A percentile compares a stretch with the other conserved stretches of the same genome.
Conservation (phyloP, 2,797 vertebrate genomes). For the Hoplostethus atlanticus region DNA sequence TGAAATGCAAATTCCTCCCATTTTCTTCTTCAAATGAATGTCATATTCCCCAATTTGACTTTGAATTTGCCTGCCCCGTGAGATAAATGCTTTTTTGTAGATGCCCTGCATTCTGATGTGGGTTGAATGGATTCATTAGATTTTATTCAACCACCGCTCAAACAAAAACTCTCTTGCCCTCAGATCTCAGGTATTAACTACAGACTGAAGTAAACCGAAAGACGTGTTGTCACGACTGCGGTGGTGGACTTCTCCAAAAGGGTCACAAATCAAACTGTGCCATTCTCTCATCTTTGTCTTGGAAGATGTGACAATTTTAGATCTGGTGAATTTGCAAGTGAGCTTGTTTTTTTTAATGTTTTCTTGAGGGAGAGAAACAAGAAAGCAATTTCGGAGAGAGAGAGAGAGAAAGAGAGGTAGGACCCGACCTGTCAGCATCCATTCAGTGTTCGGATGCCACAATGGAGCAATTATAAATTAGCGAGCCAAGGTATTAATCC, state of each 20-base stretch:
- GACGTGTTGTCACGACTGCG: not conserved
- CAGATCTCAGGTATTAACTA: constrained; percentile 40
- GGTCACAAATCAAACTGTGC: constrained; percentile 20
- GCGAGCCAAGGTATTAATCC: constrained; percentile 77
- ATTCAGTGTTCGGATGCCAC: constrained; percentile 52
- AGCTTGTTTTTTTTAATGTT: constrained; percentile 6
- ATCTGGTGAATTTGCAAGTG: not conserved
- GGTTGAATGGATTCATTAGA: constrained; percentile 44
- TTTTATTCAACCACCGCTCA: constrained; percentile 36
- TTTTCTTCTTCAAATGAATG: constrained; percentile 52
- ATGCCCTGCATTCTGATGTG: constrained; percentile 50
- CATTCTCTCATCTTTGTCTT: constrained; percentile 26
- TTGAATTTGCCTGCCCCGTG: constrained; percentile 30
- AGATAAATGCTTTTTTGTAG: constrained; percentile 43
- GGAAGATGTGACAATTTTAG: constrained; percentile 7
- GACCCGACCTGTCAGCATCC: constrained; percentile 58
- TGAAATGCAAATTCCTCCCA: constrained; percentile 32
- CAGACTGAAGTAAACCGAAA: constrained; percentile 40
- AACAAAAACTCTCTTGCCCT: constrained; percentile 34
- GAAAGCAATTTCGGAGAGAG: not conserved
- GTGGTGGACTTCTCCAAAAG: constrained; percentile 6
- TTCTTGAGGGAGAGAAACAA: constrained; percentile 4
- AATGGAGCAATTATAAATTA: constrained; percentile 78
- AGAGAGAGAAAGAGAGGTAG: not conserved
- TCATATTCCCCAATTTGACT: constrained; percentile 53